phyloP scores from a whole-genome alignment of 2,113 vertebrate species.

The Hippolais icterina region DNA sequence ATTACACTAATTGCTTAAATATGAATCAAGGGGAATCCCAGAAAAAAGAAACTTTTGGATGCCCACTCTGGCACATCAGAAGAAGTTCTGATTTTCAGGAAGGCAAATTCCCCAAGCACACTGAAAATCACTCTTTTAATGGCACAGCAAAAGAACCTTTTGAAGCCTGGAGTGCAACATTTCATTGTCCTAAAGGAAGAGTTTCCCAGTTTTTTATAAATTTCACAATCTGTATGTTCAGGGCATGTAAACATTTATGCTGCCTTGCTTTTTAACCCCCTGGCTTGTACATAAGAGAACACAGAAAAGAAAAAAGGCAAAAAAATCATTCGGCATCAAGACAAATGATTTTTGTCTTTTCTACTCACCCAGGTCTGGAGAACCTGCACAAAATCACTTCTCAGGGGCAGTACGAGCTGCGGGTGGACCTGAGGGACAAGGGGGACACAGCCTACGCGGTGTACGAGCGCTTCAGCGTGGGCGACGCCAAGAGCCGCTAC shows the following conservation, averaged over 20 bases:
- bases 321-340: fast-evolving
- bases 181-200: background rate
- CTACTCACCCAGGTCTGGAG: conserved; percentile 84
- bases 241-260: background rate
- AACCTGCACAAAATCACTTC: conserved; percentile 93
- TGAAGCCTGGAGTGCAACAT: background rate
- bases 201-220: background rate
- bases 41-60: background rate
- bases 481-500: conserved; percentile 87
- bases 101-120: background rate
- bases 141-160: background rate
- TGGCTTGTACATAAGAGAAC: background rate
- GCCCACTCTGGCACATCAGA: background rate
- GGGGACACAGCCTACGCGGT: conserved; percentile 86
- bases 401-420: conserved; percentile 89
- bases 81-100: background rate
- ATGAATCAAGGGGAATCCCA: background rate
- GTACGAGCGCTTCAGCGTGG: conserved; percentile 89
- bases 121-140: background rate
- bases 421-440: conserved; percentile 89
- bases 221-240: background rate
- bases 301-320: too few relatives aligned
- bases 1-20: background rate
- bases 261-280: background rate
- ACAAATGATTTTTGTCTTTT: background rate